Evolutionary conservation across 2,797 vertebrate genomes (phyloP).

Genomic region (Sebastes taczanowskii): DNA sequence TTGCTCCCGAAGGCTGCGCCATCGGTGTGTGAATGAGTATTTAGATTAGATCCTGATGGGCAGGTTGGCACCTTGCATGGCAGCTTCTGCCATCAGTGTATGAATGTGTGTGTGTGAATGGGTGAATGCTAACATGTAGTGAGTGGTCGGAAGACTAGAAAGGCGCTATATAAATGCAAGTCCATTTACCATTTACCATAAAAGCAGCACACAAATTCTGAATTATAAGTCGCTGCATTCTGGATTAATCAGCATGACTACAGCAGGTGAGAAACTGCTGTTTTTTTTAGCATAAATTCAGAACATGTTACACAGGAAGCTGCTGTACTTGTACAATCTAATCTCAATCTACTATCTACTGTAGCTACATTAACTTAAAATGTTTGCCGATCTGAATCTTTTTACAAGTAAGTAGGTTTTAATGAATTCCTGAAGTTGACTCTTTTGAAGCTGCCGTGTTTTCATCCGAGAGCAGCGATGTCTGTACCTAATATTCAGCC

Average conservation of each 20-base stretch:
- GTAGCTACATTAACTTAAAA: background rate
- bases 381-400: conserved; percentile 12
- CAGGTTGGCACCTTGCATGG: too few species aligned
- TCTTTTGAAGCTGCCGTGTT: conserved; percentile 63
- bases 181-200: too few species aligned
- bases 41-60: background rate
- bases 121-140: too few species aligned
- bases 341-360: background rate
- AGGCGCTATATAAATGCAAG: too few species aligned
- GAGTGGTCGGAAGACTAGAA: too few species aligned
- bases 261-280: background rate
- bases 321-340: background rate
- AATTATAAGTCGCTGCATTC: background rate
- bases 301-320: background rate
- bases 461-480: conserved; percentile 50
- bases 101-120: too few species aligned
- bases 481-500: conserved; percentile 69
- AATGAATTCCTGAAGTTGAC: conserved; percentile 55
- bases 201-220: background rate
- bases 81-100: too few species aligned
- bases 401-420: conserved; percentile 33
- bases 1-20: too few species aligned
- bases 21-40: too few species aligned
- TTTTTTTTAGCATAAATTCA: background rate
- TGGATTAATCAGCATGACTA: background rate